Evolutionary conservation across 2,113 vertebrate genomes (phyloP).

Genomic region (Callorhinus ursinus): DNA sequence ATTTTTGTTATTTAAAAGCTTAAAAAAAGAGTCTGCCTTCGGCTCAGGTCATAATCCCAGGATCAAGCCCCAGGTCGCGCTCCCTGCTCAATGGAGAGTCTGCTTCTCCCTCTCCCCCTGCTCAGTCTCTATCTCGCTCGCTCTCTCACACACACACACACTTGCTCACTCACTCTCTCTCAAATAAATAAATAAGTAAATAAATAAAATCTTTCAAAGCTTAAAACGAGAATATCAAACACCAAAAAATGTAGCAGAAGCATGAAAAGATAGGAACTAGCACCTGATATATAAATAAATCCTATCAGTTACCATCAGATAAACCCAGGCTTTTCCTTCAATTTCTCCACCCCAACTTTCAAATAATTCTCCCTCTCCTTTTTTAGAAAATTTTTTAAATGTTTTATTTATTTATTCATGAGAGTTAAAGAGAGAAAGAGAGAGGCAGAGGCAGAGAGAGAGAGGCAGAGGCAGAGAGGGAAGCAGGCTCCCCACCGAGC

Average conservation of each 20-base stretch:
- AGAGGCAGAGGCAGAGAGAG: no score
- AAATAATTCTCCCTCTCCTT: neutral
- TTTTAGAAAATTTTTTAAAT: neutral
- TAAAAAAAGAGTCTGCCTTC: neutral
- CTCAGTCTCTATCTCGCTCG: neutral
- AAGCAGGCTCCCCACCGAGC: no score
- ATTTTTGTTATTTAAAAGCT: slow-evolving; percentile 18
- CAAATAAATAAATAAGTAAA: neutral
- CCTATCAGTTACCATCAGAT: neutral
- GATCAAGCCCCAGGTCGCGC: neutral
- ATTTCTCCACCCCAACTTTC: neutral
- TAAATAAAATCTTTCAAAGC: neutral
- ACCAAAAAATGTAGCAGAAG: neutral
- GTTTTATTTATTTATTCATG: no score
- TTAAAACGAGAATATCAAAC: neutral
- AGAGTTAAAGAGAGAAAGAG: no score
- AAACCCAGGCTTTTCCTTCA: neutral
- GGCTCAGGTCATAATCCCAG: neutral
- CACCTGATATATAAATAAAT: neutral
- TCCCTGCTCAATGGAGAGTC: neutral
- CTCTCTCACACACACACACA: no score
- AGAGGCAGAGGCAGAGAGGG: no score
- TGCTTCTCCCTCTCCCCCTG: neutral
- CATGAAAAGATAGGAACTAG: neutral
- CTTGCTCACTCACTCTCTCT: neutral